phyloP scores from a whole-genome alignment of 2,797 vertebrate species.

The Crypturellus tataupa region DNA sequence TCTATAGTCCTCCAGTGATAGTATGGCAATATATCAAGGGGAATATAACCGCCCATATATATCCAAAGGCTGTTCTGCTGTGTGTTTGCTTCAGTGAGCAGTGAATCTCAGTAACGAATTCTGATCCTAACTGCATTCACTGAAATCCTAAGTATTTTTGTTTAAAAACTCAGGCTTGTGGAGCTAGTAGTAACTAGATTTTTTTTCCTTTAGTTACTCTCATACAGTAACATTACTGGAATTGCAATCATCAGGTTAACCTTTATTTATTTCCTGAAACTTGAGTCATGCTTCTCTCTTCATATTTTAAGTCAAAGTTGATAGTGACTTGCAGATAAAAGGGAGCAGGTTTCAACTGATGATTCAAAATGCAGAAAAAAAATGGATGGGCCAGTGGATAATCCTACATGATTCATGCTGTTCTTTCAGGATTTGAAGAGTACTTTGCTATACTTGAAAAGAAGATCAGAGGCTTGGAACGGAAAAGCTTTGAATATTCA shows the following conservation, averaged over 20 bases:
- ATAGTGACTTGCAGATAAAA: not conserved
- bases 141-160: not conserved
- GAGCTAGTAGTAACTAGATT: not conserved
- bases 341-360: not conserved
- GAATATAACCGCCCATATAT: not conserved
- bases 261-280: conserved; percentile 1
- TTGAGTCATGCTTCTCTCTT: not conserved
- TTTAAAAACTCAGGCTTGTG: not conserved
- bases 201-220: not conserved
- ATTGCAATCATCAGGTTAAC: not conserved
- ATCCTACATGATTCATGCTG: not conserved
- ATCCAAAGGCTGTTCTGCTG: not conserved
- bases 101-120: not conserved
- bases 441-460: not conserved
- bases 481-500: conserved; percentile 3
- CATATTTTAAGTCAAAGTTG: not conserved
- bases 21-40: not conserved
- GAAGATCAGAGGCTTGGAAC: conserved; percentile 23
- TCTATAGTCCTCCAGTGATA: not conserved
- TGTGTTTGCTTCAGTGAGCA: not conserved
- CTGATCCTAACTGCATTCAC: not conserved
- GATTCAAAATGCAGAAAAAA: not conserved
- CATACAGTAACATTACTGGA: not conserved
- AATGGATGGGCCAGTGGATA: not conserved
- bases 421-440: conserved; percentile 14